phyloP scores from a whole-genome alignment of 1,140 invertebrate genomes.

The Vollenhovia emeryi region DNA sequence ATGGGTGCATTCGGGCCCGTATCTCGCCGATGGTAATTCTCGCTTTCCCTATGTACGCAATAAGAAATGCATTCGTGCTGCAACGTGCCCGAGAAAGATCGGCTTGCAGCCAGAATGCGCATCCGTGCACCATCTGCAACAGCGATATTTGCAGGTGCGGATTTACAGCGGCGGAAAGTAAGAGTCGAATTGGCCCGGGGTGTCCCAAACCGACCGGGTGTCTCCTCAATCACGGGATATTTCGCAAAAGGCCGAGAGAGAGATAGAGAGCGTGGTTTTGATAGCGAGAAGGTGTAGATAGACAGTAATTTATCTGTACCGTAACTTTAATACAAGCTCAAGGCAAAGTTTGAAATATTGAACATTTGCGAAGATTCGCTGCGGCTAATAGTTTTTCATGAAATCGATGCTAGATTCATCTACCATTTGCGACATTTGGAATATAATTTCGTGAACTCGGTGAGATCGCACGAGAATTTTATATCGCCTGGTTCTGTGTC shows the following conservation, averaged over 20 bases:
- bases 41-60: not conserved
- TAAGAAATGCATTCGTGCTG: conserved; percentile 18
- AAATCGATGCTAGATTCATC: not conserved
- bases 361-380: too few species aligned
- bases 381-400: not conserved
- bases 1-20: not conserved
- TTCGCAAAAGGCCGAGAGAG: not conserved
- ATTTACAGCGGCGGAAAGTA: not conserved
- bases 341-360: not conserved
- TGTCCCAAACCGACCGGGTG: not conserved
- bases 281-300: not conserved
- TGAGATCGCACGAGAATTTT: not conserved
- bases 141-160: not conserved
- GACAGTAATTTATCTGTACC: not conserved
- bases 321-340: not conserved
- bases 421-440: not conserved
- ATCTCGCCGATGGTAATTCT: not conserved
- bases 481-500: too few species aligned
- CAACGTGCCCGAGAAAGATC: conserved; percentile 29
- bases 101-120: not conserved
- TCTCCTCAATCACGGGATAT: not conserved
- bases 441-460: not conserved
- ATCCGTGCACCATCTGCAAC: not conserved
- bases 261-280: not conserved
- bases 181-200: not conserved